A percentile compares a stretch with the other conserved stretches of the same genome.
These are phyloP conservation scores for Zaprionus ghesquierei DNA, from an alignment of 1,140 invertebrate species.

Conservation along the genomic window DNA sequence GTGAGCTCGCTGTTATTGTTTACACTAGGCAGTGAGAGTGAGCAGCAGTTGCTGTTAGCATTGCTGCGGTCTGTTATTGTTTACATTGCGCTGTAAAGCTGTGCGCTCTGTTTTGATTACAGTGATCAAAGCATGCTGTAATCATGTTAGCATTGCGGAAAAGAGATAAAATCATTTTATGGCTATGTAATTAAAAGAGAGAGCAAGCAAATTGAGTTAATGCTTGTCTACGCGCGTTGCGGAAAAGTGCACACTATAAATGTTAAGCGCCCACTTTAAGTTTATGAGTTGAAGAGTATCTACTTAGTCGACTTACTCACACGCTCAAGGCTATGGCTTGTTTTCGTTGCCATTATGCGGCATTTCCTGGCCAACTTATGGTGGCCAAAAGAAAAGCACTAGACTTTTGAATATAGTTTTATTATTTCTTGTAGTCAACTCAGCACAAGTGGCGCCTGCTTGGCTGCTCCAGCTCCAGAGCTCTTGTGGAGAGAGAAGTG, in stretches of 20 bases:
- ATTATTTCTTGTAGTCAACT: constrained; percentile 9
- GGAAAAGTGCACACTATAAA: no score
- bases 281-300: not conserved
- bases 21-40: not conserved
- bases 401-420: constrained; percentile 31
- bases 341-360: constrained; percentile 19
- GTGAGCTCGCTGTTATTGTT: not conserved
- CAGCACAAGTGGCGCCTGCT: constrained; percentile 22
- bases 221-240: no score
- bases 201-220: not conserved
- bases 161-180: not conserved
- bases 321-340: not conserved
- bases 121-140: not conserved
- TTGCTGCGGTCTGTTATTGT: not conserved
- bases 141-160: not conserved
- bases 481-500: no score
- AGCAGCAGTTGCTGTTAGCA: not conserved
- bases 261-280: not conserved
- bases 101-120: not conserved
- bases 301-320: not conserved
- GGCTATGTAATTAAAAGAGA: not conserved
- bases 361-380: constrained; percentile 7
- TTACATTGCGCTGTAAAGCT: not conserved
- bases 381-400: not conserved
- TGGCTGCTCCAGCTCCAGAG: constrained; percentile 5